Evolutionary conservation across 2,797 vertebrate genomes (phyloP).

Genomic region (Okamejei kenojei): DNA sequence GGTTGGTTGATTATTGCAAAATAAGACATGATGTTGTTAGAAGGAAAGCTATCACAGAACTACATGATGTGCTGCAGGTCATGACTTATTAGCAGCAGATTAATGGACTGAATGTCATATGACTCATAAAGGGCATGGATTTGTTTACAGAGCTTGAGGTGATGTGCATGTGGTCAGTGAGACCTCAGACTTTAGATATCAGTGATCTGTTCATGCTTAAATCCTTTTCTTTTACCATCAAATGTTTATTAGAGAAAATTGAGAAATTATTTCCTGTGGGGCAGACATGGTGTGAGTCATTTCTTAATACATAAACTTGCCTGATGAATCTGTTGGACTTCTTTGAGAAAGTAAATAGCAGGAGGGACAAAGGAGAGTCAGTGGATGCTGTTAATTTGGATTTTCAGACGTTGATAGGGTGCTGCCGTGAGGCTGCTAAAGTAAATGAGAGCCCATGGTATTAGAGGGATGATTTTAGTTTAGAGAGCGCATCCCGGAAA

Average conservation of each 20-base stretch:
- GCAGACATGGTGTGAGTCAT: neutral
- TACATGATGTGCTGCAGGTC: neutral
- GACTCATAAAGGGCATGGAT: neutral
- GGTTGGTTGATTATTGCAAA: neutral
- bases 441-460: too few species aligned
- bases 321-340: too few species aligned
- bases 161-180: neutral
- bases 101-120: neutral
- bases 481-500: too few species aligned
- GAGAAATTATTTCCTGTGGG: neutral
- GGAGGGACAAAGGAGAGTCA: too few species aligned
- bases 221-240: too few species aligned
- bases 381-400: too few species aligned
- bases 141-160: neutral
- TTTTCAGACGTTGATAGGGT: too few species aligned
- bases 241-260: neutral
- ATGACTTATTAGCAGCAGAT: neutral
- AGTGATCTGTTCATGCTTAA: neutral
- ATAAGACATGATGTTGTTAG: neutral
- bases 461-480: too few species aligned
- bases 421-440: too few species aligned
- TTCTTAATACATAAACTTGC: neutral
- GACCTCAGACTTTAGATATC: neutral
- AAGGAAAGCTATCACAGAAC: neutral
- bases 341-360: too few species aligned